Evolutionary conservation across 2,797 vertebrate species (phyloP), one percentile per base, ranked within the genome.

Genomic region (Petrocephalus schoutedeni): DNA sequence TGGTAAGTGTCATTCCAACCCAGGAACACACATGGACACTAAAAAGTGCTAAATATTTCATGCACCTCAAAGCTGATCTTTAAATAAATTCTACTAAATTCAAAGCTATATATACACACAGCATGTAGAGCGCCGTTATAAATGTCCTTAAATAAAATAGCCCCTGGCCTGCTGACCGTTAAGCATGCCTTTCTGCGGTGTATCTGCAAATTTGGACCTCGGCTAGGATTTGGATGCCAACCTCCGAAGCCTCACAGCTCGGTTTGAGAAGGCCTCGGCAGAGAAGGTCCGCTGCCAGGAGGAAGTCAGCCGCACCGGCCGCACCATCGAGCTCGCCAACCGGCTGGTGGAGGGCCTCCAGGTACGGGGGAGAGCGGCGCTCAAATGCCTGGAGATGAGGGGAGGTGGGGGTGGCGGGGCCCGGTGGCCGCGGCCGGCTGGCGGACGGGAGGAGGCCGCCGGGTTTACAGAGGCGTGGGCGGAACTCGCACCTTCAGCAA

Each of bases 251-350:
- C 93, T 97, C 54, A 97, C 93, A 21, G 91, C 93, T 92, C 96
- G 95, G 86, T 96, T 96, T 91, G 92, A 97, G 93, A 96, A 93
- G 90, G 95, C 95, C 85, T 95, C 91, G 87, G 93, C 94, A 87
- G 95, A 97, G 93, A 96, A 96, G 93, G 90, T 96, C 87, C 90
- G n/a, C 32, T 96, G 95, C 95, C 96, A 97, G 92, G 95, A 96
- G 91, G 94, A 97, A 91, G 95, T 96, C 91, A 95, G 92, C 16
- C 89, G 16, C 87, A 96, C 95, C 89, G 97, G 94, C 91, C 95
- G 93, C 91, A 96, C 95, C 49, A 94, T 95, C 84, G 93, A 95
- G 88, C 92, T 97, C 89, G 96, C 95, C 88, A 97, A 96, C 92
- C 94, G 92, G 87, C 95, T 97, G 21, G 94, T 97, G 90, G 95